Conservation (phyloP, 2,113 vertebrate genomes). For the Nibea albiflora region DNA sequence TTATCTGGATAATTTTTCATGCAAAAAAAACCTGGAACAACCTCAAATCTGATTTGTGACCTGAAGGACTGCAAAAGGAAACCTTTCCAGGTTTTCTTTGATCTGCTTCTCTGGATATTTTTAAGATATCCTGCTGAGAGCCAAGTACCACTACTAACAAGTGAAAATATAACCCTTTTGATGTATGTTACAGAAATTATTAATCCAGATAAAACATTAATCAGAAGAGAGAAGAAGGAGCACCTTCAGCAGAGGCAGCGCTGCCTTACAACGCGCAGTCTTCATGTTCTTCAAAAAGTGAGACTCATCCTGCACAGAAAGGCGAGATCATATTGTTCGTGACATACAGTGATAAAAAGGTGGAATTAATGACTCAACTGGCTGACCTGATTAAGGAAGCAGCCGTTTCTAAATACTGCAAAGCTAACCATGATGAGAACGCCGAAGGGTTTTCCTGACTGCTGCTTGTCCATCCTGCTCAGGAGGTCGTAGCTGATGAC, state of each 20-base stretch:
- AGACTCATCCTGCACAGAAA: slow-evolving; percentile 91
- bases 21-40: neutral
- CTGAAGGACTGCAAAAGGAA: slow-evolving; percentile 1
- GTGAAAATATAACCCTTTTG: slow-evolving; percentile 1
- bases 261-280: slow-evolving; percentile 93
- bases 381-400: neutral
- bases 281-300: slow-evolving; percentile 97
- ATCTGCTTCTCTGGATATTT: slow-evolving; percentile 6
- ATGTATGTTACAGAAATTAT: neutral
- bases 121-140: neutral
- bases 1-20: neutral
- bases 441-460: slow-evolving; percentile 84
- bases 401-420: neutral
- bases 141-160: neutral
- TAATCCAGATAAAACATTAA: neutral
- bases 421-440: slow-evolving; percentile 93
- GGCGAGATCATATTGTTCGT: slow-evolving; percentile 9
- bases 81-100: neutral
- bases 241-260: slow-evolving; percentile 94
- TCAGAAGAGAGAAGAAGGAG: neutral
- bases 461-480: slow-evolving; percentile 90
- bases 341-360: neutral
- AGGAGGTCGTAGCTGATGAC: slow-evolving; percentile 98
- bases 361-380: neutral
- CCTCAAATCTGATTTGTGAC: slow-evolving; percentile 7